Evolutionary conservation across 2,888 invertebrate species (phyloP), one percentile per base, ranked within the genome.

Genomic region (Sthenelais limicola): DNA sequence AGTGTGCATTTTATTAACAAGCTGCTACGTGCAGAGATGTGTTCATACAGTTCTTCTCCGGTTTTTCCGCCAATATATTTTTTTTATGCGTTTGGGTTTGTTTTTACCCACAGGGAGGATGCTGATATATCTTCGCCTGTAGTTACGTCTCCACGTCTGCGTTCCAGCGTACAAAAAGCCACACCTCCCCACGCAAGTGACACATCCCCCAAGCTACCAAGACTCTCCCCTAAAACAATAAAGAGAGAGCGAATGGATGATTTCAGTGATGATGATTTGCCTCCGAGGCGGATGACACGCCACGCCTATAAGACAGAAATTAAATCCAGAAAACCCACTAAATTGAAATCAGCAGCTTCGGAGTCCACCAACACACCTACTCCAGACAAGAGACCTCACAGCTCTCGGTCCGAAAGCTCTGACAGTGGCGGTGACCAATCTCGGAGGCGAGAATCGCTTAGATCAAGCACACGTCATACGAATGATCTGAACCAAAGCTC

Each of bases 121-220:
- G 51, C 21, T 7, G 51, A 51, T 24, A 51, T 7, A 51, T 9
- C 35, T 9, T 12, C 24, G n/a, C 62, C 35, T 7, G 38, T 21
- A 18, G 62, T 68, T 3, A 48, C 48, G 7, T 68, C 68, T 2
- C 68, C 68, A 7, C 48, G 51, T 15, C 33, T 68, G 51, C 48
- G 68, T 4, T 68, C 68, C 33, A 52, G 51, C 33, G 18, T 35
- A 18, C 48, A 52, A 3, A 49, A 68, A 2, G 21, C 68, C 1
- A 18, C 33, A 26, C 51, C 68, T 9, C 68, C 68, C 1, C 33
- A 62, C 1, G 38, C 38, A 18, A n/a, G 9, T 51, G 81, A 82
- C 48, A 75, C 78, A 1, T 79, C 80, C 12, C 80, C 80, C 28
- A 81, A 80, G 71, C 69, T 81, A 56, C 81, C 81, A 0, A 78